These are phyloP conservation scores for Cerastoderma edule DNA, from an alignment of 2,888 invertebrate species.

Conservation along the genomic window DNA sequence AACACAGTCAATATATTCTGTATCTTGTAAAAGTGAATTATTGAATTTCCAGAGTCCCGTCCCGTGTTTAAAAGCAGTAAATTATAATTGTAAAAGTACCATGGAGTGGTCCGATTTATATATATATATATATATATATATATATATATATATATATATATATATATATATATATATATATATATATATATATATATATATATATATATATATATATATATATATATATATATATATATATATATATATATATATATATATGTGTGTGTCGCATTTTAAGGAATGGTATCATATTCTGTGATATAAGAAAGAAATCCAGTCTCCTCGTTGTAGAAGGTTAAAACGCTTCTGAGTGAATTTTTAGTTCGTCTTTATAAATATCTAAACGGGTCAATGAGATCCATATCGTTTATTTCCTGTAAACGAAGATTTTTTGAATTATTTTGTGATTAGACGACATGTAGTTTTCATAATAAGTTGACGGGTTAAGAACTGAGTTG, in stretches of 20 bases:
- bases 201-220: no score
- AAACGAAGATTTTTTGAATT: conserved; percentile 13
- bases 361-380: conserved; percentile 4
- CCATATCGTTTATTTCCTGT: not conserved
- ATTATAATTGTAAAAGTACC: conserved; percentile 16
- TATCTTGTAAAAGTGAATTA: conserved; percentile 33
- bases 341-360: conserved; percentile 22
- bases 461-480: conserved; percentile 27
- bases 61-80: conserved; percentile 8
- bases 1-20: conserved; percentile 22
- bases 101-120: conserved; percentile 24
- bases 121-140: no score
- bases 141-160: no score
- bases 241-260: no score
- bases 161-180: no score
- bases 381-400: conserved; percentile 2
- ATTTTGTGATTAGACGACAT: conserved; percentile 13
- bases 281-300: not conserved
- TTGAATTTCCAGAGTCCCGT: conserved; percentile 32
- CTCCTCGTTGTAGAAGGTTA: conserved; percentile 14
- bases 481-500: conserved; percentile 18
- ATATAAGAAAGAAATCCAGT: conserved; percentile 30
- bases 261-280: conserved; percentile 6
- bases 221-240: no score
- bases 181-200: no score